Evolutionary conservation across 2,888 invertebrate genomes (phyloP).

Genomic region (Crematogaster levior): DNA sequence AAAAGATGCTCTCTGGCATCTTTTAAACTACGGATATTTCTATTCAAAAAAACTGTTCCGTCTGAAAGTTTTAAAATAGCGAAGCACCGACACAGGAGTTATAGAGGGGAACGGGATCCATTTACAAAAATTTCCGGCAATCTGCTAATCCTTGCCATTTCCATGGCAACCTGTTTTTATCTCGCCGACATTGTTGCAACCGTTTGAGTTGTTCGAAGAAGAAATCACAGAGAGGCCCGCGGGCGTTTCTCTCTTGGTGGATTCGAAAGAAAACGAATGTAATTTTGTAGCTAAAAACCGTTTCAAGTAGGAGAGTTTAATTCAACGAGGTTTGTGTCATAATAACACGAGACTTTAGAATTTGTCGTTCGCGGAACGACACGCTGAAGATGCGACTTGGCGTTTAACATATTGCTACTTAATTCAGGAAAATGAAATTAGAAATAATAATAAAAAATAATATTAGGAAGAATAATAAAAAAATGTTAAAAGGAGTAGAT

Average conservation of each 20-base stretch:
- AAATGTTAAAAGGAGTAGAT: neutral
- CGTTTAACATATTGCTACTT: neutral
- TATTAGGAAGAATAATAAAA: too few species aligned
- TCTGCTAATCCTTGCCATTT: conserved; percentile 35
- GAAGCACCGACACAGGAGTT: neutral
- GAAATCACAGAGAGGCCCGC: neutral
- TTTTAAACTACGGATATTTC: neutral
- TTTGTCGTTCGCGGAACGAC: neutral
- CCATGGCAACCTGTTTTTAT: conserved; percentile 65
- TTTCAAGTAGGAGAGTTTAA: neutral
- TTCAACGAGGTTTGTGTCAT: neutral
- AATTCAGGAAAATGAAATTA: neutral
- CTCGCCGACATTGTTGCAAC: conserved; percentile 69
- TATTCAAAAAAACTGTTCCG: neutral
- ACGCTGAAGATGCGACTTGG: neutral
- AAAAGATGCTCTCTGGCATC: too few species aligned
- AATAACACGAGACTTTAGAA: neutral
- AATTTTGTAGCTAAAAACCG: conserved; percentile 17
- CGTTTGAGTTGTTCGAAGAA: conserved; percentile 7
- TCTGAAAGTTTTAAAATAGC: neutral
- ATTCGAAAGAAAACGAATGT: neutral
- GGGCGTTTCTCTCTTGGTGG: neutral
- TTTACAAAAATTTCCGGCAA: conserved; percentile 7
- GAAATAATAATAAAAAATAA: neutral
- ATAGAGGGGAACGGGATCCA: neutral